Evolutionary conservation across 1,140 invertebrate genomes (phyloP), one percentile per base, ranked within the genome.

Genomic region (Euschistus heros): DNA sequence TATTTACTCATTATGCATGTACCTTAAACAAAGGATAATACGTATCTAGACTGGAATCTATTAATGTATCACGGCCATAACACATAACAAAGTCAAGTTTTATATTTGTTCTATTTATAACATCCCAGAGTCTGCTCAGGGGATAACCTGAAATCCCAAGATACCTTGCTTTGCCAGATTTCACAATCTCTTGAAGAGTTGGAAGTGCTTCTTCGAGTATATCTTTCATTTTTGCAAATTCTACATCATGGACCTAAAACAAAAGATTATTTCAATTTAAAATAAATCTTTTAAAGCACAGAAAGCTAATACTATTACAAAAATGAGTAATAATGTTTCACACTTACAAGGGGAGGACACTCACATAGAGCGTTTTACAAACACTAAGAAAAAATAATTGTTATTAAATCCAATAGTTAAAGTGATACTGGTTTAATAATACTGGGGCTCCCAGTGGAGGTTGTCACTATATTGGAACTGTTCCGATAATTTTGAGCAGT

Each of bases 131-230:
- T 27, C 82, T 75, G 0, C 82, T 81, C 3, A 96, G 74, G 1
- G 91, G 87, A 77, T 97, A 97, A 0, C 90, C 92, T 0, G 91
- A 93, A 15, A 95, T 79, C 0, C 92, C 93, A 68, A 97, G 92
- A 72, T 81, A 87, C 67, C 79, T 82, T 0, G 86, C 87, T 76
- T 92, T 94, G 20, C 90, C 89, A 50, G 84, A 79, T 15, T 83
- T 78, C 17, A 88, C 84, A 17, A 89, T 77, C 71, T 82, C 81
- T 67, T 88, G 82, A 18, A 96, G 73, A 13, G 86, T 83, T 26
- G 92, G 92, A 42, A 97, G 72, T 0, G 92, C 94, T 79, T 96
- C 90, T 33, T 89, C 87, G 3, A 94, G 69, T 8, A 97, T 80
- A 33, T 89, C 77, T 33, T 92, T 84, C 3, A 86, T 83, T n/a